A percentile compares a stretch with the other conserved stretches of the same genome.
Conservation (phyloP, 2,113 vertebrate species). For the Anser brachyrhynchus region DNA sequence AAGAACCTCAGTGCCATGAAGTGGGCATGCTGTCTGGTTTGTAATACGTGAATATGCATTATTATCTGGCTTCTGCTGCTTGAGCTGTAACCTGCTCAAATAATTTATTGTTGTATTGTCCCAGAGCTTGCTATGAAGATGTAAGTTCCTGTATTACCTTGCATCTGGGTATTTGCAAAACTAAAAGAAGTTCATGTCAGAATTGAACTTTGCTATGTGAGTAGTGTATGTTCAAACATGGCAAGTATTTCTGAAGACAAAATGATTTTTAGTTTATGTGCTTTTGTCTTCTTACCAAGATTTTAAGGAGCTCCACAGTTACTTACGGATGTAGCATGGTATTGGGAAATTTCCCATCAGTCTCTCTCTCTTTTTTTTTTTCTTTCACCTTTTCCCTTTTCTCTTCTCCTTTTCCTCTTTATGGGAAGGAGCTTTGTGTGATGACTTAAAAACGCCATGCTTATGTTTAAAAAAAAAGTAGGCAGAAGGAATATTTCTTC, state of each 20-base stretch:
- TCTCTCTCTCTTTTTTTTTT: not conserved
- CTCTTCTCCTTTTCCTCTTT: not conserved
- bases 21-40: not conserved
- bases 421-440: not conserved
- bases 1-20: not conserved
- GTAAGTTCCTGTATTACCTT: not conserved
- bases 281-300: not conserved
- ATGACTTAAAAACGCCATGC: not conserved
- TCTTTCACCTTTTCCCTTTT: not conserved
- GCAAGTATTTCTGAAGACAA: not conserved
- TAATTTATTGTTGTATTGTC: not conserved
- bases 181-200: not conserved
- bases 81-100: not conserved
- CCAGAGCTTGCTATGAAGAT: not conserved
- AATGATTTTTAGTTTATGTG: not conserved
- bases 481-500: not conserved
- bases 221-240: not conserved
- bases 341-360: not conserved
- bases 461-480: not conserved
- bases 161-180: not conserved
- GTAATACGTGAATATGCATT: not conserved
- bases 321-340: not conserved
- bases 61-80: not conserved
- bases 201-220: not conserved
- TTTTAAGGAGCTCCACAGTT: not conserved